Evolutionary conservation across 2,888 invertebrate species (phyloP).

Genomic region (Lepidonotus clava): DNA sequence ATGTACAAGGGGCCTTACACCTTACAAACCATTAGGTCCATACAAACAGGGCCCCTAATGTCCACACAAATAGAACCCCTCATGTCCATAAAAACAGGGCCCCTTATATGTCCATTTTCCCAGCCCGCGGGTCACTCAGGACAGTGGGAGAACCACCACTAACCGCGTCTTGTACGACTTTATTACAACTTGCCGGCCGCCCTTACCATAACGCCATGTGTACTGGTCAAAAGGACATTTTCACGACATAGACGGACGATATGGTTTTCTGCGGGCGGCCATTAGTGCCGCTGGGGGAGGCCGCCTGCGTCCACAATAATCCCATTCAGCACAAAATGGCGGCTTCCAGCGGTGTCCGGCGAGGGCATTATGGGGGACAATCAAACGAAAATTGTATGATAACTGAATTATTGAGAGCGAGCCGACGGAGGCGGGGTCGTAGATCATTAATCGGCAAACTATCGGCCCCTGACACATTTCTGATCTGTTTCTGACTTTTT

Average conservation of each 20-base stretch:
- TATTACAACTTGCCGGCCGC: too few relatives aligned
- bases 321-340: constrained; percentile 1
- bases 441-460: not conserved
- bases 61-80: too few relatives aligned
- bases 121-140: too few relatives aligned
- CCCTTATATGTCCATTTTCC: too few relatives aligned
- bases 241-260: not conserved
- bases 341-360: not conserved
- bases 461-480: not conserved
- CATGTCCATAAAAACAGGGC: too few relatives aligned
- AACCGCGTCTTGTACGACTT: too few relatives aligned
- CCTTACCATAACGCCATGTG: too few relatives aligned
- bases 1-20: too few relatives aligned
- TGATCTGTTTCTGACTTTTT: not conserved
- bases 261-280: constrained; percentile 7
- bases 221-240: not conserved
- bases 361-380: not conserved
- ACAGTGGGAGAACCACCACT: too few relatives aligned
- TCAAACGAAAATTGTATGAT: constrained; percentile 26
- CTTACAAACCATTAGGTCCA: too few relatives aligned
- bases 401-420: constrained; percentile 5
- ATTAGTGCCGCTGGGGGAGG: not conserved
- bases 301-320: not conserved
- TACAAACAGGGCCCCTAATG: too few relatives aligned
- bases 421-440: not conserved